Evolutionary conservation across 2,113 vertebrate species (phyloP), one percentile per base, ranked within the genome.

Genomic region (Prietella phreatophila): DNA sequence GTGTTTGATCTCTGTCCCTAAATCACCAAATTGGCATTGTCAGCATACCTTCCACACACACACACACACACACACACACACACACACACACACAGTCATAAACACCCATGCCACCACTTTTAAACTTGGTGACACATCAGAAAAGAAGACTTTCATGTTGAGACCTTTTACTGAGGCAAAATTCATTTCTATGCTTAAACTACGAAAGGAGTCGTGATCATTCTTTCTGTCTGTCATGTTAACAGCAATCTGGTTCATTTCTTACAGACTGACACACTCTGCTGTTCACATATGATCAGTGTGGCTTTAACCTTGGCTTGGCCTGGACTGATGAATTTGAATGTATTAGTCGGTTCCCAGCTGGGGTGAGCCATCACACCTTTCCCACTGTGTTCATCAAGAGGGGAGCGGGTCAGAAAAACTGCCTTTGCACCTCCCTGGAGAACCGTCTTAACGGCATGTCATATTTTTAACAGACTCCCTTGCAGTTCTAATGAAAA

Each of bases 41-140:
- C n/a, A 82, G 55, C 87, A 86, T 90, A 63, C 82, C 76, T 90
- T 75, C 15, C 56, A 90, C 80, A 58, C 89, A 93, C 93, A 94
- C 89, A 91, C 47, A 90, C 83, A 61, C 60, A 61, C 22, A 25
- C 60, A 22, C 47, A 90, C 83, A 61, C 20, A 61, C 60, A 25
- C 22, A 22, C 89, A 91, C 42, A 90, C 83, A 60, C 20, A 60
- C 60, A 25, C 22, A 25, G 85, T 61, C 39, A 87, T 60, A 33
- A 63, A 78, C 75, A 67, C 58, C 58, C n/a, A 55, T 15, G 81
- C 69, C n/a, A 84, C 27, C 60, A 85, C 19, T 19, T 47, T 61
- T 58, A 39, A 36, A 58, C 56, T 58, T 82, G 22, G 30, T 39
- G 10, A 25, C 50, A 14, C 22, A 39, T 85, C 11, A 39, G 53